Base-by-base conservation (phyloP, 2,113 vertebrate genomes). In the Amazona guildingii region DNA sequence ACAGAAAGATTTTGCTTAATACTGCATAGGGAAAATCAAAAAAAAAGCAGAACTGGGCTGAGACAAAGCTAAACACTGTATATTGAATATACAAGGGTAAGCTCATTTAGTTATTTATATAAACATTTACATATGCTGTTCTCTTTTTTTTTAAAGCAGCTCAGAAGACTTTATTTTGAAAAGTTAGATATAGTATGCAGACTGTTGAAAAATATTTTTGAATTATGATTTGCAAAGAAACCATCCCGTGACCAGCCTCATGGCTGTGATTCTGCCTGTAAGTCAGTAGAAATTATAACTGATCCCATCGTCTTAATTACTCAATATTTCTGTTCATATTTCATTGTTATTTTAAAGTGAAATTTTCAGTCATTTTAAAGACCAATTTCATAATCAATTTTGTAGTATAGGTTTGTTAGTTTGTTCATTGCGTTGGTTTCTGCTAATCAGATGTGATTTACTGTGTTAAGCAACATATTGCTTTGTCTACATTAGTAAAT, bases 171-270 rank as follows among this genome's bases (percentile, higher is more conserved):
- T 41, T 46, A 6, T n/a, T 48, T 86, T n/a, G 7, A 63, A 70
- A 57, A 68, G 6, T 19, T 44, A 39, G 3, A 0, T 72, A 5
- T 59, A 49, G 4, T 28, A 68, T 31, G 10, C 13, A 79, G 9
- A 62, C 7, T n/a, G 16, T 7, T 18, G 19, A 29, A 78, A 79
- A 69, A 77, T 55, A 59, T 23, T 27, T 3, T 0, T 49, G 21
- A 68, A 72, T 41, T 57, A 18, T 1, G 4, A 21, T 68, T 59
- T 61, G 2, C 63, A 48, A 41, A 69, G 14, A 66, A 90, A 24
- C 37, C 0, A 41, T 57, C 7, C 11, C 37, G 4, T 68, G 15
- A 66, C 6, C 0, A 4, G 1, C 0, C 6, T 43, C 86, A 8
- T 0, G 4, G 17, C n/a, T 76, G 17, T 61, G 25, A 59, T 55